Conservation (phyloP, 2,797 vertebrate genomes). For the Phrynocephalus vlangalii region DNA sequence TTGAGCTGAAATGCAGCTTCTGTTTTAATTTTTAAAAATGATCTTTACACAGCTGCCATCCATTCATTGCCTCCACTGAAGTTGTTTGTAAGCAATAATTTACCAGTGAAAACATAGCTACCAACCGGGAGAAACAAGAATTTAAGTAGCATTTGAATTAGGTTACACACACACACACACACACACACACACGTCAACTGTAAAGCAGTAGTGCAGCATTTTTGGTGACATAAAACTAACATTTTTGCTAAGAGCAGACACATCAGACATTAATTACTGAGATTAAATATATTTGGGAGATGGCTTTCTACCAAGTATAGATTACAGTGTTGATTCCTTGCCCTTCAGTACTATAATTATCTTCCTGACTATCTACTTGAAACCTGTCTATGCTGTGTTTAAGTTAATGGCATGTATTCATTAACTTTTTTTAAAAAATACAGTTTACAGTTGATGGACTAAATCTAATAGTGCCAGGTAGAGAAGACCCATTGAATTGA, state of each 20-base stretch:
- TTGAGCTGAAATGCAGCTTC: conserved; percentile 5
- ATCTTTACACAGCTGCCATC: conserved; percentile 19
- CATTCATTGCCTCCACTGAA: conserved; percentile 41
- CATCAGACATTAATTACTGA: not conserved
- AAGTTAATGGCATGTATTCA: not conserved
- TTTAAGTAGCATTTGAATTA: conserved; percentile 36
- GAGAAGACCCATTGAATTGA: too few species aligned
- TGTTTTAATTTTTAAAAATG: not conserved
- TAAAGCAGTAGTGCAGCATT: conserved; percentile 5
- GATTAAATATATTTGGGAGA: not conserved
- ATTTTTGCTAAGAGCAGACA: not conserved
- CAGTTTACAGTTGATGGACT: not conserved
- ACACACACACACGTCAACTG: too few species aligned
- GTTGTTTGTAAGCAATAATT: conserved; percentile 26
- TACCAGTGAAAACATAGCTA: conserved; percentile 44
- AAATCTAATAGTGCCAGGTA: too few species aligned
- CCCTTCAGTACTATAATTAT: not conserved
- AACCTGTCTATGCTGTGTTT: not conserved
- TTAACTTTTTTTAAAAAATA: not conserved
- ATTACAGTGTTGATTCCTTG: not conserved
- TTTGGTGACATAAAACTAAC: conserved; percentile 22
- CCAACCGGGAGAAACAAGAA: not conserved
- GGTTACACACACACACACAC: not conserved
- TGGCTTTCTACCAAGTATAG: not conserved
- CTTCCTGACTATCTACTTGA: not conserved